Conservation (phyloP, 2,888 invertebrate genomes). For the Apomyelois bistriatella region DNA sequence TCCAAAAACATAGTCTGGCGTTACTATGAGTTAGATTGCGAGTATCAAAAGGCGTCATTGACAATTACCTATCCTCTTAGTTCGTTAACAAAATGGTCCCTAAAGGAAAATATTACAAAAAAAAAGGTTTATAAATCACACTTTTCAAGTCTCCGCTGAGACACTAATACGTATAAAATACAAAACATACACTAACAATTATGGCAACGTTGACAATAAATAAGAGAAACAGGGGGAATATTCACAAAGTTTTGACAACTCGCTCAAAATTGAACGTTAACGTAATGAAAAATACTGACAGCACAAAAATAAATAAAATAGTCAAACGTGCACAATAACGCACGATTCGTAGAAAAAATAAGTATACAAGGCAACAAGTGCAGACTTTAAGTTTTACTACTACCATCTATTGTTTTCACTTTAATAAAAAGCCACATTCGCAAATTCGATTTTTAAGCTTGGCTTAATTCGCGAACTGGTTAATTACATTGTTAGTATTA, state of each 20-base stretch:
- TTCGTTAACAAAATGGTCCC: slow-evolving; percentile 74
- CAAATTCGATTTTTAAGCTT: slow-evolving; percentile 69
- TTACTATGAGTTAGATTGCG: slow-evolving; percentile 38
- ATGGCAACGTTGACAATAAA: slow-evolving; percentile 80
- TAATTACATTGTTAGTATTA: slow-evolving; percentile 67
- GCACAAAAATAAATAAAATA: slow-evolving; percentile 64
- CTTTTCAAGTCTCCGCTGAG: slow-evolving; percentile 55
- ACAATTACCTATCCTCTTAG: slow-evolving; percentile 49
- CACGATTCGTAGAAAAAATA: slow-evolving; percentile 67
- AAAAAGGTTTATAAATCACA: slow-evolving; percentile 67
- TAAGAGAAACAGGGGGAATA: slow-evolving; percentile 61
- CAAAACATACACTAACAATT: slow-evolving; percentile 77
- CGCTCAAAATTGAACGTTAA: slow-evolving; percentile 33
- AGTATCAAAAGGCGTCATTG: slow-evolving; percentile 35
- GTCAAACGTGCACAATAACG: slow-evolving; percentile 52
- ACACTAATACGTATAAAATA: slow-evolving; percentile 71
- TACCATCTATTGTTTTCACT: slow-evolving; percentile 63
- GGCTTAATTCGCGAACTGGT: slow-evolving; percentile 72
- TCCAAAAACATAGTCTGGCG: slow-evolving; percentile 58
- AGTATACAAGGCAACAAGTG: slow-evolving; percentile 78
- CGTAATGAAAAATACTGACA: slow-evolving; percentile 53
- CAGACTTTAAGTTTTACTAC: slow-evolving; percentile 78
- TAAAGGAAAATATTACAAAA: slow-evolving; percentile 67
- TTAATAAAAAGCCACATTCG: slow-evolving; percentile 72
- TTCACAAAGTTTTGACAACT: slow-evolving; percentile 50